phyloP scores from a whole-genome alignment of 1,140 invertebrate species.

The Anastatus disparis region DNA sequence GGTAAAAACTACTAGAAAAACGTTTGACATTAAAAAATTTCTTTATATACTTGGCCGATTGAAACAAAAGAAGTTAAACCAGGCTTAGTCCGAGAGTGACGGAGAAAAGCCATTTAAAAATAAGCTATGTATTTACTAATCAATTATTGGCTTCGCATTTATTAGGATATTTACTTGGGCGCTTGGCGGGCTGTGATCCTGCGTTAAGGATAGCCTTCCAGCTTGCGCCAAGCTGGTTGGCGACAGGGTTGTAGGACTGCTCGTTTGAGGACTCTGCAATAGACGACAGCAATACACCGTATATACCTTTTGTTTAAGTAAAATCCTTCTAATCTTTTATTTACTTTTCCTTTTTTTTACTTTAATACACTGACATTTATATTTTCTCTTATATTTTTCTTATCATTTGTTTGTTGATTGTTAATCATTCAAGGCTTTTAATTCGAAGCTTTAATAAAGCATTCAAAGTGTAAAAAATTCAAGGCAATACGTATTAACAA shows the following conservation, averaged over 20 bases:
- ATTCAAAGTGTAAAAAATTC: not conserved
- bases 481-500: not conserved
- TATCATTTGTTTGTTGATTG: not conserved
- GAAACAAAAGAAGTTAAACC: not conserved
- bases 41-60: not conserved
- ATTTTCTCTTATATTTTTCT: not conserved
- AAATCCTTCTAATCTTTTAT: not conserved
- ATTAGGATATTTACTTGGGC: slow-evolving; percentile 66
- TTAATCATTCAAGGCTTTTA: too few relatives aligned
- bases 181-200: slow-evolving; percentile 66
- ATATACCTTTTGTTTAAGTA: not conserved
- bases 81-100: slow-evolving; percentile 12
- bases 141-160: slow-evolving; percentile 19
- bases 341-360: not conserved
- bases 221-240: slow-evolving; percentile 73
- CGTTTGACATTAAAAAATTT: slow-evolving; percentile 11
- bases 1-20: slow-evolving; percentile 21
- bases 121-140: slow-evolving; percentile 23
- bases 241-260: slow-evolving; percentile 78
- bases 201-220: slow-evolving; percentile 68
- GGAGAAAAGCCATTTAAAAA: slow-evolving; percentile 35
- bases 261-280: slow-evolving; percentile 76
- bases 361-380: not conserved
- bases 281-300: slow-evolving; percentile 57
- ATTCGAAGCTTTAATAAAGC: too few relatives aligned